Evolutionary conservation across 64 coral and sea anemone species (phyloP), one percentile per base, ranked within the genome.

Genomic region (Stylophora pistillata): DNA sequence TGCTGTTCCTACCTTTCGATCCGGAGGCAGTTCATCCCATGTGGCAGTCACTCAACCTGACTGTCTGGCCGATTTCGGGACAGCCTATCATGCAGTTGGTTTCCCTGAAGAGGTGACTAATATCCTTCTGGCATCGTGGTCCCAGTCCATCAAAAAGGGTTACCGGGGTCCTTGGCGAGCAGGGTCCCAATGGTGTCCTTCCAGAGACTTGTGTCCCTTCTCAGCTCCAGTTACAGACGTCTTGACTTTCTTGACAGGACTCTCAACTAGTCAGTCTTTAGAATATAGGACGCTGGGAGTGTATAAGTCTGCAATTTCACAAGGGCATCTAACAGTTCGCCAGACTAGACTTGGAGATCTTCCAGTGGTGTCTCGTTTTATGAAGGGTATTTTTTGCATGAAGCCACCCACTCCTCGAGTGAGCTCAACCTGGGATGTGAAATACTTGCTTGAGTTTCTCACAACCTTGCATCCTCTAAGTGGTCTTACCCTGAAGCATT

Each of bases 21-120:
- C 81, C 9, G 28, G 81, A 85, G 31, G 81, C 81, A 68, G 58
- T 71, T 47, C 81, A 85, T 23, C 81, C 81, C 13, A 60, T 85
- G 59, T 85, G 81, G 59, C 34, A 18, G 4, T 30, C 81, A 11
- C 79, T 82, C 79, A 61, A 82, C 18, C 54, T 82, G 27, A 82
- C 79, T 82, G 79, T 58, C 62, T 82, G 81, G 81, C 63, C 81
- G 65, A 64, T 85, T 41, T 69, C 81, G 34, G 81, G 30, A 12
- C 25, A 37, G 25, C 81, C 30, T 85, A 65, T 30, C 6, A 34
- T 7, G 57, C 86, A 16, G 56, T 28, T 76, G 72, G 72, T n/a
- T 78, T 72, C 53, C 65, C 86, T 37, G 52, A 33, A 1, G 86
- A 76, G 60, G 73, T 77, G 71, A 76, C 29, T 23, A 69, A 74